A percentile compares a stretch with the other conserved stretches of the same genome.
These are phyloP conservation scores for Hexactinellida sp. DNA, from an alignment of 37 sponge, comb jelly and placozoan genomes.

Conservation along the genomic window DNA sequence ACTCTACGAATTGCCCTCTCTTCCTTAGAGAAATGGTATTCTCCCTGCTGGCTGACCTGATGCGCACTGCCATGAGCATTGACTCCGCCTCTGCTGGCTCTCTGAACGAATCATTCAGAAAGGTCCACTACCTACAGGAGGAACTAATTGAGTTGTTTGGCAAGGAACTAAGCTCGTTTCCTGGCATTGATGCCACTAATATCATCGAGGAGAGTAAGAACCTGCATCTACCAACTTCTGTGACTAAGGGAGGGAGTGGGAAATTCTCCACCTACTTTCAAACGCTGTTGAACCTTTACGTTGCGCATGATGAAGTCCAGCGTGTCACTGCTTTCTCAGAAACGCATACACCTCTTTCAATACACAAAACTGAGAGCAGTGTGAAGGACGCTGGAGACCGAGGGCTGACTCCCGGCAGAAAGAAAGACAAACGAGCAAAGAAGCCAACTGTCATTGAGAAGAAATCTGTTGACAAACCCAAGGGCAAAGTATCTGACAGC, in stretches of 20 bases:
- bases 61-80: conserved; percentile 30
- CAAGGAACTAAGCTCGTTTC: conserved; percentile 26
- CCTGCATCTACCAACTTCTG: conserved; percentile 36
- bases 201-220: background rate
- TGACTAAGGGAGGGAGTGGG: conserved; percentile 34
- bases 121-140: conserved; percentile 15
- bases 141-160: conserved; percentile 45
- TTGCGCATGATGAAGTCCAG: conserved; percentile 21
- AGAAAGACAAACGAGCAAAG: conserved; percentile 17
- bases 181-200: background rate
- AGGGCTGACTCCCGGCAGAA: conserved; percentile 17
- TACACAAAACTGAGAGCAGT: background rate
- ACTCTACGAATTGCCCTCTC: conserved; percentile 14
- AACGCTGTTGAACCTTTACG: conserved; percentile 40
- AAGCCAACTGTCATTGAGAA: background rate
- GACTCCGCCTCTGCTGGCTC: conserved; percentile 9
- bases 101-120: background rate
- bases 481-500: background rate
- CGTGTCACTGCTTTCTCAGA: background rate
- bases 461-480: conserved; percentile 8
- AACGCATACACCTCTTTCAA: background rate
- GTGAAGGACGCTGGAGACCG: background rate
- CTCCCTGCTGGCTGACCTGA: conserved; percentile 33
- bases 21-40: conserved; percentile 41
- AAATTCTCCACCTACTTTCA: conserved; percentile 72